A percentile compares a stretch with the other conserved stretches of the same genome.
Conservation (phyloP, 2,797 vertebrate genomes). For the Acanthurus tractus region DNA sequence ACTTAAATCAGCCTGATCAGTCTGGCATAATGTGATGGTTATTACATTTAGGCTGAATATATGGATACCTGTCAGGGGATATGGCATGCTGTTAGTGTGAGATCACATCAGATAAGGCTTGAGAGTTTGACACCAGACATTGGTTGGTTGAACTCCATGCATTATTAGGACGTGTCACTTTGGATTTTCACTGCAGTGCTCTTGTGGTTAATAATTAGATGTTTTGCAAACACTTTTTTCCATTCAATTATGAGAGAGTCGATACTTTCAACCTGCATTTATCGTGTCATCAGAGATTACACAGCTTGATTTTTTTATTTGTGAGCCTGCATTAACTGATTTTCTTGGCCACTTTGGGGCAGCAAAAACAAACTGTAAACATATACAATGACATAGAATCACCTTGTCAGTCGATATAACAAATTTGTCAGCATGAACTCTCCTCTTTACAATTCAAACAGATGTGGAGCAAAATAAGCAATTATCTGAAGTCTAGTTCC, state of each 20-base stretch:
- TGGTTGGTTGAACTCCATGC: slow-evolving; percentile 36
- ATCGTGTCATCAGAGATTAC: not conserved
- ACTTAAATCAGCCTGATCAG: slow-evolving; percentile 63
- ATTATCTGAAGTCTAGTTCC: no score
- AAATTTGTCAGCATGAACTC: no score
- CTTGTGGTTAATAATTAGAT: slow-evolving; percentile 9
- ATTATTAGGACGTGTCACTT: slow-evolving; percentile 40
- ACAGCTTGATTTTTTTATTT: not conserved
- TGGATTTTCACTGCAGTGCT: slow-evolving; percentile 19
- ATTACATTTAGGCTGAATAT: slow-evolving; percentile 53
- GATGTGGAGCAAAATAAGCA: slow-evolving; percentile 10
- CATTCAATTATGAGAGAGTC: not conserved
- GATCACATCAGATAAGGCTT: slow-evolving; percentile 55
- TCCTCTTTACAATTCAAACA: slow-evolving; percentile 4
- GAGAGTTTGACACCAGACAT: slow-evolving; percentile 56
- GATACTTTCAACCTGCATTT: not conserved
- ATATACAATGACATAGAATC: no score
- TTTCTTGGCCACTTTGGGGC: not conserved
- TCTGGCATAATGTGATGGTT: slow-evolving; percentile 65
- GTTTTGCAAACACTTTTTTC: slow-evolving; percentile 23
- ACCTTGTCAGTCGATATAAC: no score
- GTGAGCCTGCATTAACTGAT: not conserved
- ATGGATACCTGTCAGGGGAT: slow-evolving; percentile 64
- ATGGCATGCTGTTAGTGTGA: slow-evolving; percentile 59
- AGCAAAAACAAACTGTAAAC: not conserved